Evolutionary conservation across 1,140 invertebrate genomes (phyloP).

Genomic region (Drosophila triauraria): DNA sequence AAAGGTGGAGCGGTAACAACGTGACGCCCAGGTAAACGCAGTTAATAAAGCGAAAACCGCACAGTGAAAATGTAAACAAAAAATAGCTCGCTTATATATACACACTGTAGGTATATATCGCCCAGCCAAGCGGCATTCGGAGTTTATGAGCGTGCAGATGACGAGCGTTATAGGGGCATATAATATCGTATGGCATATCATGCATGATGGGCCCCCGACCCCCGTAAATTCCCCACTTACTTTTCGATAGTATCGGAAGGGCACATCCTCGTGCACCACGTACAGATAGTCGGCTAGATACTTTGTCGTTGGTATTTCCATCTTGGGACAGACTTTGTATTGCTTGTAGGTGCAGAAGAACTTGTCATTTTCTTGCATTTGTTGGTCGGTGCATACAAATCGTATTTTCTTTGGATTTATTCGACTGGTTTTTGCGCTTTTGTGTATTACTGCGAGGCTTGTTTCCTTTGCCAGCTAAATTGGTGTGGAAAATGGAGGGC

Average conservation of each 20-base stretch:
- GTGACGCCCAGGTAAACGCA: constrained; percentile 65
- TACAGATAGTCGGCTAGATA: constrained; percentile 85
- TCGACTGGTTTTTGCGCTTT: not conserved
- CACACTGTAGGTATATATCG: not conserved
- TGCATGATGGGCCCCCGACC: constrained; percentile 29
- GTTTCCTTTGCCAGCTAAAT: constrained; percentile 18
- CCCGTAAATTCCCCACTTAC: constrained; percentile 62
- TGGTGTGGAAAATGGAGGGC: constrained; percentile 2
- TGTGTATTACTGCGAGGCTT: constrained; percentile 9
- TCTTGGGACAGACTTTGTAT: constrained; percentile 84
- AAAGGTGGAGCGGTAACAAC: constrained; percentile 44
- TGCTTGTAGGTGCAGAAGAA: constrained; percentile 77
- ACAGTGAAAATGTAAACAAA: constrained; percentile 81
- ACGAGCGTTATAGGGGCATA: constrained; percentile 28
- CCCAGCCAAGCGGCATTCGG: constrained; percentile 40
- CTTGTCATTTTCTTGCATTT: constrained; percentile 85
- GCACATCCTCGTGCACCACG: constrained; percentile 84
- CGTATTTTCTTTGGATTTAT: constrained; percentile 9
- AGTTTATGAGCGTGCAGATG: constrained; percentile 54
- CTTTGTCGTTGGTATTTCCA: constrained; percentile 84
- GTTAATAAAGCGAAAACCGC: constrained; percentile 81
- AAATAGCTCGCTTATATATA: constrained; percentile 18
- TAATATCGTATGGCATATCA: constrained; percentile 52
- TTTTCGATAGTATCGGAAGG: constrained; percentile 84
- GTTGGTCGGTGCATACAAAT: constrained; percentile 57